Percentiles rank a stretch among this genome's conserved stretches.
These are phyloP conservation scores for Mellilla xanthometata DNA, from an alignment of 2,888 invertebrate genomes.

Conservation along the genomic window DNA sequence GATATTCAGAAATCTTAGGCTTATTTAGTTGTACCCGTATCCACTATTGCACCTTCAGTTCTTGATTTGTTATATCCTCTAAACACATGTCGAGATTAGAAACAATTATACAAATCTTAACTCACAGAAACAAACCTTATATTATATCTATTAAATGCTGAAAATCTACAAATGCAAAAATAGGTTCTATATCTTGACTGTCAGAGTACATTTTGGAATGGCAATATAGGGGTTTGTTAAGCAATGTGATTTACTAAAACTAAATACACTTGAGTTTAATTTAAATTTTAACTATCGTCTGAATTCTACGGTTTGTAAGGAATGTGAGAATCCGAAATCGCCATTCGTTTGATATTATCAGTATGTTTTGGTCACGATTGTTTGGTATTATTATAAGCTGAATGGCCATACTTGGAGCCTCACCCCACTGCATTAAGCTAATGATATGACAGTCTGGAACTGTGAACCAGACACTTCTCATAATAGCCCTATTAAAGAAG, in stretches of 20 bases:
- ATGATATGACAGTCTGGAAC: constrained; percentile 31
- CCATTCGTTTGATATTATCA: constrained; percentile 31
- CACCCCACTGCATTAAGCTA: constrained; percentile 28
- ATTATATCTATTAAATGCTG: constrained; percentile 1
- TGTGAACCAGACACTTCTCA: constrained; percentile 17
- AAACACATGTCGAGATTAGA: constrained; percentile 22
- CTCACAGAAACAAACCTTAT: neutral
- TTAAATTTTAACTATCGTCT: constrained; percentile 14
- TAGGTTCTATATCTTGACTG: neutral
- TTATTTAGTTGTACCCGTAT: constrained; percentile 13
- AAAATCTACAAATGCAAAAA: neutral
- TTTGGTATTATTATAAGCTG: constrained; percentile 41
- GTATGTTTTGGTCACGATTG: constrained; percentile 43
- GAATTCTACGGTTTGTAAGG: constrained; percentile 17
- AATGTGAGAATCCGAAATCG: constrained; percentile 14
- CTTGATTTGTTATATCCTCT: constrained; percentile 18
- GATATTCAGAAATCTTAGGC: neutral
- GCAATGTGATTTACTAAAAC: constrained; percentile 7
- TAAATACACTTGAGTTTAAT: constrained; percentile 14
- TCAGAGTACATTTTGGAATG: neutral
- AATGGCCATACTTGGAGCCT: constrained; percentile 36
- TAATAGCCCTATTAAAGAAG: constrained; percentile 22
- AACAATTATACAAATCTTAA: constrained; percentile 21
- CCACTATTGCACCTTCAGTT: constrained; percentile 11
- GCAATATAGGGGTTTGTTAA: neutral